Conservation (phyloP, 2,888 invertebrate species). For the Cryptus armator region DNA sequence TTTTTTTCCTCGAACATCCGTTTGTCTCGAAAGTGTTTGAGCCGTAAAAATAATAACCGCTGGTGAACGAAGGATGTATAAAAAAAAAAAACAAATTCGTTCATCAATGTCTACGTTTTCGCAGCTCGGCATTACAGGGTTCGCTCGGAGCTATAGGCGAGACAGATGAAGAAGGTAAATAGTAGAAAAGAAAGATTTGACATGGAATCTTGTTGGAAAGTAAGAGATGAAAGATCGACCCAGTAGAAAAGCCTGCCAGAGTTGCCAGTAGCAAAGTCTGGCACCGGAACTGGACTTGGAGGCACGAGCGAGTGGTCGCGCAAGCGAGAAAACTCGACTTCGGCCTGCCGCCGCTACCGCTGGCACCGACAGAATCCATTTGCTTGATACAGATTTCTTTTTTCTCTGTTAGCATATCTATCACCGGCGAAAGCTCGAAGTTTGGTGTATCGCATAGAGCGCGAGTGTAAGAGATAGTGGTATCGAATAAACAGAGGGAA, state of each 20-base stretch:
- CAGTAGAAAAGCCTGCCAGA: constrained; percentile 53
- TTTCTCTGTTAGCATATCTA: constrained; percentile 43
- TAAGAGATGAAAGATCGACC: constrained; percentile 46
- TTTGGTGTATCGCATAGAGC: constrained; percentile 14
- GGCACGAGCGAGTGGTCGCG: constrained; percentile 37
- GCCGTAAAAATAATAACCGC: neutral
- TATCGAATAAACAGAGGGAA: constrained; percentile 24
- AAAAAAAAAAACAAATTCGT: constrained; percentile 8
- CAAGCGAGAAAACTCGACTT: constrained; percentile 45
- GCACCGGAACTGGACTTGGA: constrained; percentile 40
- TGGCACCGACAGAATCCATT: constrained; percentile 65
- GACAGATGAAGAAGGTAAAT: constrained; percentile 25
- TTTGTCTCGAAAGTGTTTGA: neutral
- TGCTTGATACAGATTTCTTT: constrained; percentile 59
- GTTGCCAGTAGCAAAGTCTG: constrained; percentile 46
- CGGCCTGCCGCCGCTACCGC: constrained; percentile 22
- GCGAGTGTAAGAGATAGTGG: constrained; percentile 2
- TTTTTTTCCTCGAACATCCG: neutral
- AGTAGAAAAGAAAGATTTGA: constrained; percentile 17
- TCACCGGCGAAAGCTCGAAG: constrained; percentile 29
- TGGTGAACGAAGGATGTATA: neutral
- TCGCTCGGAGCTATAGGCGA: neutral
- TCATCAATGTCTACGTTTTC: neutral
- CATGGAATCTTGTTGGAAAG: neutral
- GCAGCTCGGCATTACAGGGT: constrained; percentile 11